Percentiles rank a stretch among this genome's conserved stretches.
Conservation (phyloP, 2,888 invertebrate species). For the Eristalinus sepulchralis region DNA sequence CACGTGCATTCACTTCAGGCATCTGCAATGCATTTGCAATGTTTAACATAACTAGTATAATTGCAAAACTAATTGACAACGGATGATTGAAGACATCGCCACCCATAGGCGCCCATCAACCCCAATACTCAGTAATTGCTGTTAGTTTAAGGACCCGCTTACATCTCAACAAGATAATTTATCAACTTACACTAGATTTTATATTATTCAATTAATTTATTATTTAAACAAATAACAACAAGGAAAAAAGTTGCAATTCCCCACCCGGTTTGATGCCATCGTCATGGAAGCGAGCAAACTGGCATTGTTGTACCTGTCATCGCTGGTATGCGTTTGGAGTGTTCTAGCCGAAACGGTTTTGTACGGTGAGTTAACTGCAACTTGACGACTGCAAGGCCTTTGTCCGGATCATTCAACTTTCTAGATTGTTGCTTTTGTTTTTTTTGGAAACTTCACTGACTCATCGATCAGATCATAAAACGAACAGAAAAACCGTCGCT, state of each 20-base stretch:
- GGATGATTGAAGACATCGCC: slow-evolving; percentile 73
- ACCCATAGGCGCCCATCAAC: neutral
- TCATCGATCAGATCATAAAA: slow-evolving; percentile 38
- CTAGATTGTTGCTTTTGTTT: neutral
- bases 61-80: slow-evolving; percentile 76
- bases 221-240: slow-evolving; percentile 26
- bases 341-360: slow-evolving; percentile 59
- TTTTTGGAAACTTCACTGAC: slow-evolving; percentile 33
- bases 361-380: slow-evolving; percentile 68
- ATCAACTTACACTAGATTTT: slow-evolving; percentile 4
- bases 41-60: slow-evolving; percentile 75
- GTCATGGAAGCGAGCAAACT: slow-evolving; percentile 74
- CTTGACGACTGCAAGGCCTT: neutral
- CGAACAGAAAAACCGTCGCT: neutral
- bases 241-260: slow-evolving; percentile 6
- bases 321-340: slow-evolving; percentile 74
- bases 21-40: slow-evolving; percentile 74
- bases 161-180: neutral
- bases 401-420: slow-evolving; percentile 33
- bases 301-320: slow-evolving; percentile 70
- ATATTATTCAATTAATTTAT: slow-evolving; percentile 41
- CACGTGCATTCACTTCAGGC: slow-evolving; percentile 33
- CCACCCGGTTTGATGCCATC: slow-evolving; percentile 53
- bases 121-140: slow-evolving; percentile 51
- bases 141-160: slow-evolving; percentile 11